Base-by-base conservation (phyloP, 2,797 vertebrate species). In the Catostomus latipinnis region DNA sequence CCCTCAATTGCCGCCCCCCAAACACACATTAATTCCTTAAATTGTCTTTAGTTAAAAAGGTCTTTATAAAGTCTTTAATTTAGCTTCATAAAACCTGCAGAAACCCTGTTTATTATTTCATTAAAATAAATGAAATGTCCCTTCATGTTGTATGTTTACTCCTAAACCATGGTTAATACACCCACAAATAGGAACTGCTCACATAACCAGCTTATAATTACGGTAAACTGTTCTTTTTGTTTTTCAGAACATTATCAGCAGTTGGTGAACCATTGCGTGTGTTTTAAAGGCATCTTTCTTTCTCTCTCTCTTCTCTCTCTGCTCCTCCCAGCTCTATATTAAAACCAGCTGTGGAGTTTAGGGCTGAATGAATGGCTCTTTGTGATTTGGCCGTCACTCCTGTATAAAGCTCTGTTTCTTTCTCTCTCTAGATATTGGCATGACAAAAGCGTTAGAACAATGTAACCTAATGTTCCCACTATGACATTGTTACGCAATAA, bases 331-430 rank as follows among this genome's bases (percentile, higher is more conserved):
- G 8, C 49, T 76, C 74, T 82, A 83, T 81, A 95, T 95, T 94
- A 92, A 89, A 94, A 93, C 92, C 94, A 95, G 93, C 93, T 95
- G 94, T 94, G 92, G 90, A 89, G 79, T 87, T 82, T 69, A 80
- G 63, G 86, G 81, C 87, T 83, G 88, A 89, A 94, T 94, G 92
- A 95, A 95, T 93, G 92, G 91, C 87, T 93, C 93, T 94, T 95
- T 95, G 93, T 94, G 90, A 93, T 92, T 91, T 91, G 87, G 87
- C 89, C 77, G 86, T 88, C 84, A 86, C 89, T 93, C 87, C 85
- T 88, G 83, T 88, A 86, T 80, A 85, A 91, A 91, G 91, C 88
- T 84, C 89, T 92, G 86, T 86, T 82, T 84, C 86, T 87, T 88
- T 86, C 84, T 86, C 87, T 82, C 62, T 80, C 86, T 81, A 82